Evolutionary conservation across 2,113 vertebrate genomes (phyloP).

Genomic region (Grantiella picta): DNA sequence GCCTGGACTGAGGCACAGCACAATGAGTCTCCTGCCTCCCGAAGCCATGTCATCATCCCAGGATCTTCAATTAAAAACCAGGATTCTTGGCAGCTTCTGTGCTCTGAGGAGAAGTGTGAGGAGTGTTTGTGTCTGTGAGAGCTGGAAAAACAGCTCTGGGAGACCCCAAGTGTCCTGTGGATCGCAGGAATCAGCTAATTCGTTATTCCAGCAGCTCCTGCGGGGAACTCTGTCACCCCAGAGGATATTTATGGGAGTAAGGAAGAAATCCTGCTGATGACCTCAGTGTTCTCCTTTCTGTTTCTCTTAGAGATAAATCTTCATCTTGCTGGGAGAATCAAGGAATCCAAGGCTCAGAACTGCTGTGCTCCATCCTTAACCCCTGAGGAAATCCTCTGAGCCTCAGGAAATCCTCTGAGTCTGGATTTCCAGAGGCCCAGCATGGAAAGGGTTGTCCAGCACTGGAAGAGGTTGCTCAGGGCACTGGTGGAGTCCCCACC

Average conservation of each 20-base stretch:
- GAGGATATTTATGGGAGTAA: neutral
- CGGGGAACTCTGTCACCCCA: neutral
- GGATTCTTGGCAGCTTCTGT: neutral
- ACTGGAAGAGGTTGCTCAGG: neutral
- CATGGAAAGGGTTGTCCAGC: neutral
- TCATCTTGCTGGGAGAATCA: neutral
- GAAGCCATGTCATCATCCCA: neutral
- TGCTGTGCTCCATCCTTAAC: no score
- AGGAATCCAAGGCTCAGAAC: neutral
- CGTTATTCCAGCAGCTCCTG: neutral
- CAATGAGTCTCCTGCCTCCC: constrained; percentile 14
- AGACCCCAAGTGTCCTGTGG: neutral
- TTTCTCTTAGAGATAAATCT: neutral
- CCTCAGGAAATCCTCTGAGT: no score
- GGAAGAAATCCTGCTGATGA: neutral
- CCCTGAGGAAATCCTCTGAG: no score
- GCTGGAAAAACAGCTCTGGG: neutral
- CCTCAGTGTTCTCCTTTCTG: neutral
- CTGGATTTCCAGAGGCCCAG: neutral
- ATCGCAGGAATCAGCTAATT: neutral
- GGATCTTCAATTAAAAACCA: neutral
- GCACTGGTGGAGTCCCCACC: neutral
- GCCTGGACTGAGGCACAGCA: neutral
- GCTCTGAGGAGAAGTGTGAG: neutral
- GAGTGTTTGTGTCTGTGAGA: neutral